phyloP scores from a whole-genome alignment of 2,888 invertebrate species.

The Drosophila fulvimacula region DNA sequence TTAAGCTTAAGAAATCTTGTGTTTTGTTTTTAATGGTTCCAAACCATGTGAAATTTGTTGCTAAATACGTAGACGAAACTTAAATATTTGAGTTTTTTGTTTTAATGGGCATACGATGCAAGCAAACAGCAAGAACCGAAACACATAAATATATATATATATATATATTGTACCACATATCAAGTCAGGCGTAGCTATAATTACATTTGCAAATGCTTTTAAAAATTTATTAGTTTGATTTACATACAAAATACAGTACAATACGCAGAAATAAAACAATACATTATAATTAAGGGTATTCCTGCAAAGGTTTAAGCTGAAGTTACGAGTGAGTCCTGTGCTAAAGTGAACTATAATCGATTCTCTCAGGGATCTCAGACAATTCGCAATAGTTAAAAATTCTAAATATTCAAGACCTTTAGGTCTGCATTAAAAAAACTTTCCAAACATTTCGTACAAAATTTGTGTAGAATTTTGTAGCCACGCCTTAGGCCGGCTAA shows the following conservation, averaged over 20 bases:
- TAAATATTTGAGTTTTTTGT: slow-evolving; percentile 29
- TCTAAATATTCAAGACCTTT: neutral
- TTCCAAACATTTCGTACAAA: neutral
- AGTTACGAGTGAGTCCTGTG: slow-evolving; percentile 4
- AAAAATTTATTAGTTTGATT: slow-evolving; percentile 72
- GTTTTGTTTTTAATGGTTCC: slow-evolving; percentile 35
- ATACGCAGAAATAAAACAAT: slow-evolving; percentile 64
- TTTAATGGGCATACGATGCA: slow-evolving; percentile 20
- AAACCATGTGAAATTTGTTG: slow-evolving; percentile 28
- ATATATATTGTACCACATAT: slow-evolving; percentile 13
- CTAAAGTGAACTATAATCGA: neutral
- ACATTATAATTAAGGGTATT: slow-evolving; percentile 33
- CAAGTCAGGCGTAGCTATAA: slow-evolving; percentile 18
- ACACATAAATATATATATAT: neutral
- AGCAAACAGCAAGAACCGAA: slow-evolving; percentile 3
- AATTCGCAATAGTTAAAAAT: neutral
- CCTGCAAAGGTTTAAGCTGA: slow-evolving; percentile 23
- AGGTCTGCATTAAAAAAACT: neutral
- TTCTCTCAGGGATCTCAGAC: neutral
- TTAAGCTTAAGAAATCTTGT: slow-evolving; percentile 73
- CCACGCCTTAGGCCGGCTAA: slow-evolving; percentile 2
- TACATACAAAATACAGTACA: slow-evolving; percentile 64
- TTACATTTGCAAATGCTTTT: slow-evolving; percentile 39
- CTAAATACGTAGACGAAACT: slow-evolving; percentile 26
- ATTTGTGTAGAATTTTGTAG: slow-evolving; percentile 5